Conservation (phyloP, 2,797 vertebrate genomes). For the Sebastes taczanowskii region DNA sequence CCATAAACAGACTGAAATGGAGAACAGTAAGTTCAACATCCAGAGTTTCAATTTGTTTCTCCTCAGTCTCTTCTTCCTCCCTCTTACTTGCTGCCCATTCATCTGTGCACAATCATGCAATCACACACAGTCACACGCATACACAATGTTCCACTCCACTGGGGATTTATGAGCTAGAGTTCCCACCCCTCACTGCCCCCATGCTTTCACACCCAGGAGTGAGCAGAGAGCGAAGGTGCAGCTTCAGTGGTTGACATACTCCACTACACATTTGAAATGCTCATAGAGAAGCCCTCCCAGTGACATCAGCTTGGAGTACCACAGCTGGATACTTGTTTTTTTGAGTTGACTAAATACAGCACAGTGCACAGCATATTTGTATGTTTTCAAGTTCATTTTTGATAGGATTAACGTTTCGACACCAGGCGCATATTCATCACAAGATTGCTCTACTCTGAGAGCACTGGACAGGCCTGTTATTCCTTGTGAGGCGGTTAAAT, state of each 20-base stretch:
- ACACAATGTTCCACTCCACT: constrained; percentile 33
- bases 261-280: constrained; percentile 44
- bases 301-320: constrained; percentile 1
- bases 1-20: constrained; percentile 10
- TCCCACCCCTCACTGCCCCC: constrained; percentile 2
- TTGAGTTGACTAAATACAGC: background rate
- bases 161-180: constrained; percentile 28
- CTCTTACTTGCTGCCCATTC: constrained; percentile 17
- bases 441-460: background rate
- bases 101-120: constrained; percentile 32
- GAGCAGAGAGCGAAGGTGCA: constrained; percentile 32
- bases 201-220: constrained; percentile 34
- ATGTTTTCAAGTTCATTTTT: background rate
- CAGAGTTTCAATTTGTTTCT: constrained; percentile 11
- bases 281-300: constrained; percentile 23
- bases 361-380: background rate
- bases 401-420: background rate
- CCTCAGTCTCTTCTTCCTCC: background rate
- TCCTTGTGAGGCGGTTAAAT: background rate
- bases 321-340: background rate
- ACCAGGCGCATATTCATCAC: background rate
- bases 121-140: constrained; percentile 23
- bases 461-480: background rate
- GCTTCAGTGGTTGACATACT: constrained; percentile 46
- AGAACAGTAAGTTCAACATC: background rate